Evolutionary conservation across 2,113 vertebrate genomes (phyloP).

Genomic region (Origma solitaria): DNA sequence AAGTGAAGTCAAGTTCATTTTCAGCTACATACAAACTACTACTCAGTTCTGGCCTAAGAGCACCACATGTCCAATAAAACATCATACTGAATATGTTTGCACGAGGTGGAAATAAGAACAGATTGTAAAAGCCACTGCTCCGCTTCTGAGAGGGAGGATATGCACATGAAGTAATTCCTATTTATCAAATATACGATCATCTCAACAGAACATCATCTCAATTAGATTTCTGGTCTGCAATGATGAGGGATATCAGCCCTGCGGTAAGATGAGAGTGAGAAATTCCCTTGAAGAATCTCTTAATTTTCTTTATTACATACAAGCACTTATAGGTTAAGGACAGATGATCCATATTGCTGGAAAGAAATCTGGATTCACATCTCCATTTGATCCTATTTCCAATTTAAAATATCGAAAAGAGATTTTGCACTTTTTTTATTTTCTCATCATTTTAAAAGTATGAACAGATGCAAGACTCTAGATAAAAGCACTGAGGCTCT

Average conservation of each 20-base stretch:
- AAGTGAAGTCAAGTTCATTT: neutral
- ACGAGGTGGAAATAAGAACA: neutral
- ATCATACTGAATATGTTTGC: neutral
- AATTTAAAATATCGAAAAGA: neutral
- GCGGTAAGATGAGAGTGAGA: neutral
- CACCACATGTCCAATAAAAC: neutral
- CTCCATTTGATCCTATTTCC: neutral
- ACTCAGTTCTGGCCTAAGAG: neutral
- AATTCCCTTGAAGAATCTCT: neutral
- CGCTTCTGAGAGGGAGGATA: neutral
- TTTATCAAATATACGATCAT: neutral
- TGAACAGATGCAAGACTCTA: neutral
- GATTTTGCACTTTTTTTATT: neutral
- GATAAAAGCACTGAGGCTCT: neutral
- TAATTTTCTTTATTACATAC: neutral
- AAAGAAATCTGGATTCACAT: neutral
- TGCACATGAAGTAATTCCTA: neutral
- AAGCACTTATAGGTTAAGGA: neutral
- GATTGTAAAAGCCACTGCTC: neutral
- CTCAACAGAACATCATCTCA: neutral
- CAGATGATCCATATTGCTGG: neutral
- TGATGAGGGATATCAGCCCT: neutral
- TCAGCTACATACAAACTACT: neutral
- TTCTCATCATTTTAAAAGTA: neutral
- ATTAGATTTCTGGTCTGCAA: neutral